Evolutionary conservation across 2,797 vertebrate genomes (phyloP).

Genomic region (Pangasius macronema): DNA sequence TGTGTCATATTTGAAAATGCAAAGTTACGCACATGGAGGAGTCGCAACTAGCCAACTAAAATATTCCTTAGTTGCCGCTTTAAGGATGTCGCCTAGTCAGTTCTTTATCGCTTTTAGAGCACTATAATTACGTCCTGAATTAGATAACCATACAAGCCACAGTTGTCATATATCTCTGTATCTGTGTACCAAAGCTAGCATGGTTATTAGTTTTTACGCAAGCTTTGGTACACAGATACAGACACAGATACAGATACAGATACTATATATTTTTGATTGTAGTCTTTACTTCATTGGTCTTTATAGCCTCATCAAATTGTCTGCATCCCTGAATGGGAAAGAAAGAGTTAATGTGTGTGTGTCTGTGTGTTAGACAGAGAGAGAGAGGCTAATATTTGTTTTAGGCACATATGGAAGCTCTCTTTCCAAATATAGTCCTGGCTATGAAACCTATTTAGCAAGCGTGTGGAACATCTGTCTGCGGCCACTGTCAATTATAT

Average conservation of each 20-base stretch:
- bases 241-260: background rate
- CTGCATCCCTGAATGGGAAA: background rate
- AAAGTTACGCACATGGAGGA: background rate
- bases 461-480: conserved; percentile 57
- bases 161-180: background rate
- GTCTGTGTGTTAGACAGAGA: conserved; percentile 2
- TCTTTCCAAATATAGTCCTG: conserved; percentile 46
- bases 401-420: conserved; percentile 52
- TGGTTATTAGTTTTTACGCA: background rate
- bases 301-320: background rate
- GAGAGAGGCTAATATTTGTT: conserved; percentile 58
- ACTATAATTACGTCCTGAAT: background rate
- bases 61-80: background rate
- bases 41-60: background rate
- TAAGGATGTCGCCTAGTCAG: background rate
- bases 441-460: conserved; percentile 6
- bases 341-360: conserved; percentile 5
- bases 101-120: too few relatives aligned
- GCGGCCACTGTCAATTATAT: conserved; percentile 34
- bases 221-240: too few relatives aligned
- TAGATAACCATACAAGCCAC: background rate
- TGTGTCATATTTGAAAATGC: background rate
- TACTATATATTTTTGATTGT: background rate
- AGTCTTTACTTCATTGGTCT: background rate
- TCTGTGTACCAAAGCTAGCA: background rate